Conservation (phyloP, 2,888 invertebrate genomes). For the Minunthozetes semirufus region DNA sequence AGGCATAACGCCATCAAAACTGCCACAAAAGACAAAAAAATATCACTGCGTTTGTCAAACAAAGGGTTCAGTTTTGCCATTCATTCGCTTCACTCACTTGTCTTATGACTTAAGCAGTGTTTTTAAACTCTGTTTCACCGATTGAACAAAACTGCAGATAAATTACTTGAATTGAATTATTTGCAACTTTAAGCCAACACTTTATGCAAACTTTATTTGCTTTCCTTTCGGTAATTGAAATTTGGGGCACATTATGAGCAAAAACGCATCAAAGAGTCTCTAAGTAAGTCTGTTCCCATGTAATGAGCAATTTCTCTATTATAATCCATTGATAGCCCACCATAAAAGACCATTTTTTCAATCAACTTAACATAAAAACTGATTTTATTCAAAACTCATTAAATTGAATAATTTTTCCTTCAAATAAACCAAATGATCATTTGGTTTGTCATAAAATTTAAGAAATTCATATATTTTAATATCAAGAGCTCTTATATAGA, state of each 20-base stretch:
- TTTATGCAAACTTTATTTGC: constrained; percentile 30
- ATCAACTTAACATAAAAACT: constrained; percentile 4
- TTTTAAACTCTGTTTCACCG: background rate
- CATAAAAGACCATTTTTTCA: background rate
- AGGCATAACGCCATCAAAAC: background rate
- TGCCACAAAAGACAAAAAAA: background rate
- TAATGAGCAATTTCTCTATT: constrained; percentile 10
- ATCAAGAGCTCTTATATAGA: too few relatives aligned
- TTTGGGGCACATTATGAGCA: background rate
- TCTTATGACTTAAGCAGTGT: too few relatives aligned
- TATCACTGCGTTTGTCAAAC: constrained; percentile 8
- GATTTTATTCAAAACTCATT: background rate
- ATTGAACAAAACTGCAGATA: background rate
- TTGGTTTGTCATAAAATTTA: too few relatives aligned
- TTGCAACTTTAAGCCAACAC: constrained; percentile 22
- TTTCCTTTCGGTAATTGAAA: constrained; percentile 23
- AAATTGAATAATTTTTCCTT: background rate
- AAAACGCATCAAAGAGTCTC: constrained; percentile 15
- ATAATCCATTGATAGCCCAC: constrained; percentile 6
- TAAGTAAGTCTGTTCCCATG: background rate
- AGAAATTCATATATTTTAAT: too few relatives aligned
- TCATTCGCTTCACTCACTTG: background rate
- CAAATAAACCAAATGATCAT: background rate
- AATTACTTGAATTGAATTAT: constrained; percentile 15
- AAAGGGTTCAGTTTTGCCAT: background rate